Conservation (phyloP, 2,113 vertebrate genomes). For the pig (Sus scrofa) region T2T-Sscrofa CM000812.6:176788001-176788500, state of each 20-base stretch:
- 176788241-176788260: not conserved
- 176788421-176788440: not conserved
- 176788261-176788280: not conserved
- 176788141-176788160: conserved; percentile 64
- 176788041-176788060: conserved; percentile 79
- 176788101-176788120: conserved; percentile 80
- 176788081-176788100: conserved; percentile 81
- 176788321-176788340: conserved; percentile 27
- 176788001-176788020: conserved; percentile 67
- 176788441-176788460: not conserved
- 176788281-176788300: conserved; percentile 15
- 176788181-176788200: conserved; percentile 46
- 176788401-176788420: conserved; percentile 59
- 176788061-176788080: conserved; percentile 46
- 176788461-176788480: conserved; percentile 29
- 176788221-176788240: conserved; percentile 54
- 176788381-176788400: conserved; percentile 53
- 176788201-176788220: not conserved
- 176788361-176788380: not conserved
- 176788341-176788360: conserved; percentile 33
- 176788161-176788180: conserved; percentile 45
- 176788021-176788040: conserved; percentile 76
- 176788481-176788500: too few relatives aligned
- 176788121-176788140: conserved; percentile 60
- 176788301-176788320: not conserved